phyloP scores from a whole-genome alignment of 2,888 invertebrate species.

The Drosophila longiperda region DNA sequence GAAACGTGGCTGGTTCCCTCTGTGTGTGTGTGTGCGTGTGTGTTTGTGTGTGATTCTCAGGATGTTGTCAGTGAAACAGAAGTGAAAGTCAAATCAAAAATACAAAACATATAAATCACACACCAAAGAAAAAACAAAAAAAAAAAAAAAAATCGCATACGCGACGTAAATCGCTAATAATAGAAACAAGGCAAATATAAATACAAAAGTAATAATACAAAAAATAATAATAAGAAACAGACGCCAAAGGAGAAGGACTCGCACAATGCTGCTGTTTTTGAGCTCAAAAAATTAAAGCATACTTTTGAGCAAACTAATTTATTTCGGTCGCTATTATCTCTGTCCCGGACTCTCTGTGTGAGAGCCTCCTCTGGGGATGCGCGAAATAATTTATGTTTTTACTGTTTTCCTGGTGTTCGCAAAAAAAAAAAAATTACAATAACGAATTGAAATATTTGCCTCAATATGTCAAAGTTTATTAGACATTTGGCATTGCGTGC shows the following conservation, averaged over 20 bases:
- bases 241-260: constrained; percentile 34
- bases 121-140: constrained; percentile 44
- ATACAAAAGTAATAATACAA: constrained; percentile 14
- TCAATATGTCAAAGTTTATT: constrained; percentile 81
- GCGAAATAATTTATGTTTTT: constrained; percentile 54
- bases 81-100: constrained; percentile 65
- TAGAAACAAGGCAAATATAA: constrained; percentile 15
- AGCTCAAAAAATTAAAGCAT: constrained; percentile 51
- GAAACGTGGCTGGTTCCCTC: constrained; percentile 13
- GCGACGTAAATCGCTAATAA: constrained; percentile 25
- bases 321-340: constrained; percentile 62
- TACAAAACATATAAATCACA: constrained; percentile 72
- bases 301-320: constrained; percentile 61
- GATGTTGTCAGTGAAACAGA: constrained; percentile 50
- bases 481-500: constrained; percentile 79
- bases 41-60: constrained; percentile 24
- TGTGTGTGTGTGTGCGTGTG: constrained; percentile 13
- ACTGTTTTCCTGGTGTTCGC: constrained; percentile 23
- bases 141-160: constrained; percentile 10
- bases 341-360: neutral
- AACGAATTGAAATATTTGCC: constrained; percentile 70
- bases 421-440: constrained; percentile 56
- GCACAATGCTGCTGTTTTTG: constrained; percentile 32
- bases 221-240: constrained; percentile 26
- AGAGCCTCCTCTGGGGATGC: constrained; percentile 2